A percentile compares a stretch with the other conserved stretches of the same genome.
These are phyloP conservation scores for Drosophila leontia DNA, from an alignment of 1,140 invertebrate genomes.

Conservation along the genomic window DNA sequence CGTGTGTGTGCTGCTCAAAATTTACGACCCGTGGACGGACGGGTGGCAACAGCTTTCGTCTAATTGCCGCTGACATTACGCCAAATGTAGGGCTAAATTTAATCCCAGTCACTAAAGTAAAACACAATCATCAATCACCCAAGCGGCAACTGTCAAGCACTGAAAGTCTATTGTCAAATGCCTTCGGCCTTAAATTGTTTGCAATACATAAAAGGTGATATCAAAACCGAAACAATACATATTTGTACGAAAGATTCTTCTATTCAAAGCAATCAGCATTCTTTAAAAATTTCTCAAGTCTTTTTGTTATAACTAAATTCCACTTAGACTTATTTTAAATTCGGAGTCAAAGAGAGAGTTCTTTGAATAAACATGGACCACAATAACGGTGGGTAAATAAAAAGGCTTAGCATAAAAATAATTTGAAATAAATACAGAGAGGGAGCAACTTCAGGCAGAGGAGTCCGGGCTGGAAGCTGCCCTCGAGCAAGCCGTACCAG, in stretches of 20 bases:
- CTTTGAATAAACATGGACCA: background rate
- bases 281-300: background rate
- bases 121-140: slow-evolving; percentile 39
- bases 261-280: background rate
- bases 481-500: background rate
- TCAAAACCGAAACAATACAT: background rate
- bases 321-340: background rate
- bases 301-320: background rate
- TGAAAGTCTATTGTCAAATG: background rate
- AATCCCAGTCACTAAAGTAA: slow-evolving; percentile 28
- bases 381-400: background rate
- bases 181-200: background rate
- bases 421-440: background rate
- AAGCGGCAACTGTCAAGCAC: slow-evolving; percentile 8
- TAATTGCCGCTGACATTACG: slow-evolving; percentile 70
- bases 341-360: background rate
- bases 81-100: slow-evolving; percentile 51
- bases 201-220: background rate
- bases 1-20: slow-evolving; percentile 36
- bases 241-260: too few species aligned
- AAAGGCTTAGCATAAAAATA: too few species aligned
- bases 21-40: slow-evolving; percentile 50
- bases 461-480: background rate
- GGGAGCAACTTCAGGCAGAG: background rate
- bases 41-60: slow-evolving; percentile 49